Percentiles rank a stretch among this genome's conserved stretches.
phyloP scores from a whole-genome alignment of 2,113 vertebrate species.

The Malurus cyaneus region DNA sequence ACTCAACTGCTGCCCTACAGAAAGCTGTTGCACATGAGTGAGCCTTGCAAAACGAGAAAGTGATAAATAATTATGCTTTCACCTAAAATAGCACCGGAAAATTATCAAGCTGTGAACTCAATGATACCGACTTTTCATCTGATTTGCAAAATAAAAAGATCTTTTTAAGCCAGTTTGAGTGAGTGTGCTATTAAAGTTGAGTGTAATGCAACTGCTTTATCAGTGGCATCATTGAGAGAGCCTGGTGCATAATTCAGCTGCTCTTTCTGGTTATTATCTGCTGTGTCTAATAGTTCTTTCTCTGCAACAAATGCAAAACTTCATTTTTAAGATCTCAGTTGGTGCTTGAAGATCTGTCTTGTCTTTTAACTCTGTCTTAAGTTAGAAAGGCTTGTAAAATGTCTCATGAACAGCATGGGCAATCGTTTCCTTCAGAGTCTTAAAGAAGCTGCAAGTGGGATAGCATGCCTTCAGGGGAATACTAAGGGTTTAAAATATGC shows the following conservation, averaged over 20 bases:
- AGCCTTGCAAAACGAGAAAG: neutral
- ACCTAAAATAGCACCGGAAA: slow-evolving; percentile 10
- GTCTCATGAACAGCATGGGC: neutral
- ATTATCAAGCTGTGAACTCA: slow-evolving; percentile 27
- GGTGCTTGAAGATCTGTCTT: neutral
- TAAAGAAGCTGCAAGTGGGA: slow-evolving; percentile 6
- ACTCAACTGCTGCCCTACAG: neutral
- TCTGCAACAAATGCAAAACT: neutral
- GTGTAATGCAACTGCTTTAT: slow-evolving; percentile 25
- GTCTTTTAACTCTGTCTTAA: neutral
- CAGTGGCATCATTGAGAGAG: neutral
- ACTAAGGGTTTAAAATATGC: slow-evolving; percentile 45
- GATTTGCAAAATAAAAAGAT: neutral
- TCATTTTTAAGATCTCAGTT: neutral
- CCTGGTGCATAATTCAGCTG: neutral
- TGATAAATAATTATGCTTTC: slow-evolving; percentile 23
- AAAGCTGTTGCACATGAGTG: neutral
- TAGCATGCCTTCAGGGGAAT: slow-evolving; percentile 35
- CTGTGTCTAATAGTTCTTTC: neutral
- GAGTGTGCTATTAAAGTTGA: neutral
- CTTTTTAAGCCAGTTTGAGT: neutral
- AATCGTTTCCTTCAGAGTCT: neutral
- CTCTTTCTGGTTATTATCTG: slow-evolving; percentile 22
- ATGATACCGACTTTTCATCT: neutral
- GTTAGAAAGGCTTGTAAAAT: slow-evolving; percentile 16